Evolutionary conservation across 2,888 invertebrate species (phyloP), one percentile per base, ranked within the genome.

Genomic region (Thelaira solivaga): DNA sequence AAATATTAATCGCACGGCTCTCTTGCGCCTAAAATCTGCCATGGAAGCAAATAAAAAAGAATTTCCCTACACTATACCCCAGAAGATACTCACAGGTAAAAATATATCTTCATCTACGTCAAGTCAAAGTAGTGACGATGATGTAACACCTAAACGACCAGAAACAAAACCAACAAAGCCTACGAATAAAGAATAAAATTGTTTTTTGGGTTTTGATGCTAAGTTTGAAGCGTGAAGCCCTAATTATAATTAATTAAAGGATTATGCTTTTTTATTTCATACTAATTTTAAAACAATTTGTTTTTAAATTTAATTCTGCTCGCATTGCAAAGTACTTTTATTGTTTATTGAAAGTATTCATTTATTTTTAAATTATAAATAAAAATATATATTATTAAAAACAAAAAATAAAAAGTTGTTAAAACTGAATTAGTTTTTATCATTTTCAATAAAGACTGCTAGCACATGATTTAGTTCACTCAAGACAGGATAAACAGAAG

Each of bases 41-140:
- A 81, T 91, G 29, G 90, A 92, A 83, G 89, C 88, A 16, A 86
- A 90, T 31, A 92, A 92, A 1, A 91, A 91, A 84, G 86, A 89
- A 76, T 93, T 94, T 81, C 91, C 91, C 55, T 90, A 91, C 85
- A 85, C 86, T 80, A 90, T 93, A 83, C 92, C 92, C 4, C 86
- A 88, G 13, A 90, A 90, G 82, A 85, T 83, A 7, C 47, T 61
- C 13, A 80, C 82, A 16, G 84, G 84, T 34, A 87, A 86, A 57
- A 83, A 85, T 29, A 79, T 82, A 3, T 82, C 83, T 26, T 84
- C 84, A 3, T 85, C 84, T 18, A 83, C 84, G 51, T 84, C 84
- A 53, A 82, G 83, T 24, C 83, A 83, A 29, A 86, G 86, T 72
- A 85, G 85, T 67, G 87, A 87, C 36, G 87, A 87, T 57, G 88